Base-by-base conservation (phyloP, 2,888 invertebrate genomes). In the Druceiella hillmani region DNA sequence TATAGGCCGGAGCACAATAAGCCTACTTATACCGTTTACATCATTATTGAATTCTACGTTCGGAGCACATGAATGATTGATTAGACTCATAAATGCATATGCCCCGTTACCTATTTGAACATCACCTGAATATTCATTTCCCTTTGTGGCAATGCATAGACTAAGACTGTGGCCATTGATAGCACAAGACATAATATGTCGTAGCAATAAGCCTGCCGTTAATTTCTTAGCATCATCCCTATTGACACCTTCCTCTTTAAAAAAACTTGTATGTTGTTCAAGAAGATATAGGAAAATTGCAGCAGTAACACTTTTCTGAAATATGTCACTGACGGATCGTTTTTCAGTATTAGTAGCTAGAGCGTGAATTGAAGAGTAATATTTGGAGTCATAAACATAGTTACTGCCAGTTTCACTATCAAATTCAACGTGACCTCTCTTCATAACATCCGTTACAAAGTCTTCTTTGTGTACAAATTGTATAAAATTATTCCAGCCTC, bases 31-130 rank as follows among this genome's bases (percentile, higher is more conserved):
- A 3, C 74, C 74, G 31, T 71, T 61, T 35, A 76, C 79, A 33
- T 66, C 36, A 41, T 54, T 58, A 43, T 70, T 65, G 41, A 88
- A 72, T 1, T 81, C 76, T 1, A 89, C 83, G 64, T 88, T 89
- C 2, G 91, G 88, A 44, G 81, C 74, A 62, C 94, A 94, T 1
- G 90, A 87, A 59, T 94, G 94, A 64, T 94, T 90, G 16, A 92
- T 60, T 36, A 93, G 66, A 57, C 87, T 87, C 30, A 80, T 67
- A 51, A 87, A 84, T 2, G 87, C 78, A 66, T 85, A 88, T 3
- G 86, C 81, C 4, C 81, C 90, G 39, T 80, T 75, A 0, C 81
- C 88, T 31, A 67, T 52, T 36, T 53, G 57, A 2, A 57, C 36
- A 33, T 60, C 69, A 36, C 56, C 59, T 5, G 56, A 56, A 54